These are phyloP conservation scores for Catotricha subobsoleta DNA, from an alignment of 2,888 invertebrate species.

Conservation along the genomic window DNA sequence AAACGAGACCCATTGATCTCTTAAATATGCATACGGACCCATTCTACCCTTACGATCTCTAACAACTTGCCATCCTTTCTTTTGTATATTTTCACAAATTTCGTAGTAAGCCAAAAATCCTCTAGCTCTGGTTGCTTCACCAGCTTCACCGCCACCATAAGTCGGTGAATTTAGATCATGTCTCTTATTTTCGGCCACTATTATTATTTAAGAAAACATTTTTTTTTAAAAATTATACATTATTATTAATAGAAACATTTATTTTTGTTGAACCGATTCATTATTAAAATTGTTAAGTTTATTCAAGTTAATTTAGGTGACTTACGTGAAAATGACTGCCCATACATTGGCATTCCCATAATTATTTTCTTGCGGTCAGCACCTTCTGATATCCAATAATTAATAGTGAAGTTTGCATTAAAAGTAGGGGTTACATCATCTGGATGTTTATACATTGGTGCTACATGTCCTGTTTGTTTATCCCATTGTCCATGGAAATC, in stretches of 20 bases:
- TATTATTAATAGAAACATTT: too few species aligned
- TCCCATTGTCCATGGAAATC: slow-evolving; percentile 89
- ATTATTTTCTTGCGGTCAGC: slow-evolving; percentile 61
- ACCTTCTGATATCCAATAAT: slow-evolving; percentile 71
- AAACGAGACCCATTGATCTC: slow-evolving; percentile 87
- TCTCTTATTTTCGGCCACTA: slow-evolving; percentile 44
- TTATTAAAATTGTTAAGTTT: too few species aligned
- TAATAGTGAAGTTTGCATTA: slow-evolving; percentile 72
- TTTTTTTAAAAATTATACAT: too few species aligned
- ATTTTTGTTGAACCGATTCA: too few species aligned
- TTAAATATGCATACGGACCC: slow-evolving; percentile 68
- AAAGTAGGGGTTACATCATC: slow-evolving; percentile 56
- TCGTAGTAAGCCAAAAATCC: slow-evolving; percentile 82
- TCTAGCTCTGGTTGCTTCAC: slow-evolving; percentile 69
- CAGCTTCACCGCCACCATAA: slow-evolving; percentile 76
- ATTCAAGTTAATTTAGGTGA: too few species aligned
- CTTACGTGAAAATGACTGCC: slow-evolving; percentile 72
- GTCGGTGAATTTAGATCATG: slow-evolving; percentile 58
- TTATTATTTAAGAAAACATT: too few species aligned
- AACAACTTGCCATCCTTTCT: slow-evolving; percentile 58
- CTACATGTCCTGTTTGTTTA: slow-evolving; percentile 74
- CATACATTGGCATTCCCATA: slow-evolving; percentile 78
- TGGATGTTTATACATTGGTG: slow-evolving; percentile 66
- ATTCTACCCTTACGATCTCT: slow-evolving; percentile 63
- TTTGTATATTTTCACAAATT: slow-evolving; percentile 62